These are phyloP conservation scores for Monopis laevigella DNA, from an alignment of 2,888 invertebrate species.

Conservation along the genomic window DNA sequence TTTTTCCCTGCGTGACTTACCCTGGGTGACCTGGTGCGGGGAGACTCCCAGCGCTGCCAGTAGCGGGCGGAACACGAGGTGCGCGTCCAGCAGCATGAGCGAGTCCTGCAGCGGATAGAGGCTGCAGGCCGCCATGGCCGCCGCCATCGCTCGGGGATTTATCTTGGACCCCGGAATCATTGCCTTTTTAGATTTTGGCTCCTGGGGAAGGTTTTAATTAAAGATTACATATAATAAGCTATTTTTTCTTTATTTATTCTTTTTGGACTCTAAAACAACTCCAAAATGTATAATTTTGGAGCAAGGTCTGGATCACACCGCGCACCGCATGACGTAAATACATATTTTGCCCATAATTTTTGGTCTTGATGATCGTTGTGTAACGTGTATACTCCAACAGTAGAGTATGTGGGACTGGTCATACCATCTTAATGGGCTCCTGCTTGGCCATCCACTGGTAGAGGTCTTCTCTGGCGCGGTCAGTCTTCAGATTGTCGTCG, in stretches of 20 bases:
- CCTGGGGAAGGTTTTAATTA: too few relatives aligned
- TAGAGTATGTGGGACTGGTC: too few relatives aligned
- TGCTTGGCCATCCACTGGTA: slow-evolving; percentile 98
- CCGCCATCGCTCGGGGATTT: slow-evolving; percentile 43
- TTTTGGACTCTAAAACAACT: too few relatives aligned
- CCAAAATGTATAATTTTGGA: too few relatives aligned
- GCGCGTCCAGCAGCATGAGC: slow-evolving; percentile 87
- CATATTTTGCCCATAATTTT: too few relatives aligned
- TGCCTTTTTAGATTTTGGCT: slow-evolving; percentile 54
- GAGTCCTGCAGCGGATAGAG: slow-evolving; percentile 84
- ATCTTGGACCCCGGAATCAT: slow-evolving; percentile 57
- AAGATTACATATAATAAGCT: too few relatives aligned
- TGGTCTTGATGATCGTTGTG: too few relatives aligned
- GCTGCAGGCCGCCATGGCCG: slow-evolving; percentile 69
- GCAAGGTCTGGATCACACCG: too few relatives aligned
- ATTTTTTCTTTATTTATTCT: too few relatives aligned
- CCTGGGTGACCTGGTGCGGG: slow-evolving; percentile 81
- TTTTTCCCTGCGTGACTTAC: too few relatives aligned
- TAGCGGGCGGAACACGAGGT: slow-evolving; percentile 92
- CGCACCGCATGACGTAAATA: too few relatives aligned
- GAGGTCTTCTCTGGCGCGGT: slow-evolving; percentile 82
- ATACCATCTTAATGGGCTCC: slow-evolving; percentile 67
- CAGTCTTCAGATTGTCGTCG: slow-evolving; percentile 57
- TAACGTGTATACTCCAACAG: too few relatives aligned
- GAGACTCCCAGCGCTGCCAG: slow-evolving; percentile 89